Evolutionary conservation across 1,140 invertebrate species (phyloP), one percentile per base, ranked within the genome.

Genomic region (Scaptomyza graminum): DNA sequence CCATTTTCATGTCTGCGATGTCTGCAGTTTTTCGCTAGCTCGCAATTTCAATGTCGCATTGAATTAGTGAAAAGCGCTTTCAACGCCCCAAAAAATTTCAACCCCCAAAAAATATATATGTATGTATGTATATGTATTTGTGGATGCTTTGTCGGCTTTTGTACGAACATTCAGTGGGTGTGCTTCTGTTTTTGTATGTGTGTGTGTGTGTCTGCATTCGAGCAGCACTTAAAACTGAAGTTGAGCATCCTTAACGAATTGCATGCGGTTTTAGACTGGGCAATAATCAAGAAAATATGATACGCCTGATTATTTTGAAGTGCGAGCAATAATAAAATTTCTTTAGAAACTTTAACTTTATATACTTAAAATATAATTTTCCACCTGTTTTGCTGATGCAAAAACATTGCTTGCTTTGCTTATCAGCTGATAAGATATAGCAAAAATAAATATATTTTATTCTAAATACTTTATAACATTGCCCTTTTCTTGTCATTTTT

Each of bases 61-160:
- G 89, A 90, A 85, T 90, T 90, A 85, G 78, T 88, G 74, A 87
- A 90, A 81, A 83, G 82, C 82, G 79, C 82, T 87, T 87, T 87
- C 82, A 83, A 88, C 79, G 82, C 83, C 62, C 81, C 81, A 70
- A 73, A 85, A 85, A 85, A 34, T 34, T 82, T 71, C 82, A 85
- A 85, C 82, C 82, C 82, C 77, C 82, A 66, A 82, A 85, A 79
- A 6, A 31, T 4, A 31, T 31, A 31, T 31, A 75, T 64, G 6
- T 31, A 31, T 31, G 72, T 64, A 34, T 34, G 7, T 34, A 34
- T 8, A 9, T 76, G 18, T 22, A 22, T 28, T 66, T 43, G 25
- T 44, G 37, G 37, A 18, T 62, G 55, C 43, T 63, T 25, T 55
- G 62, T 74, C 76, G 76, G 76, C 76, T 64, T 79, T 79, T 79